Conservation (phyloP, 2,888 invertebrate genomes). For the Erannis defoliaria region DNA sequence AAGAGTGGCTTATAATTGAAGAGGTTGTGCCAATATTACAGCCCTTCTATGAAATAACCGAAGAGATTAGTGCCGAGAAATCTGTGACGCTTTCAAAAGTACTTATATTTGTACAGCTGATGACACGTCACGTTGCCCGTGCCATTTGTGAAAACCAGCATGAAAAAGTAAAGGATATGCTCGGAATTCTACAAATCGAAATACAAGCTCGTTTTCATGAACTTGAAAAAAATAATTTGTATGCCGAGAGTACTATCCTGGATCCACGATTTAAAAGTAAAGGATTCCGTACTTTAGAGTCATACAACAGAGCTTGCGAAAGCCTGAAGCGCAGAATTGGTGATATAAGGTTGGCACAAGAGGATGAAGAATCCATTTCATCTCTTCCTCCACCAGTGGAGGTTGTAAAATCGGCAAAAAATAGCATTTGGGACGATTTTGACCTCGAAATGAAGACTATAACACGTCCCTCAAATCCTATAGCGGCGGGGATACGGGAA, state of each 20-base stretch:
- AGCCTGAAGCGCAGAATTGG: neutral
- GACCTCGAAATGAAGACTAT: too few species aligned
- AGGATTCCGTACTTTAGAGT: neutral
- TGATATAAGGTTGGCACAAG: neutral
- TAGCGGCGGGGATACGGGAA: too few species aligned
- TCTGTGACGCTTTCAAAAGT: neutral
- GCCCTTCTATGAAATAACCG: neutral
- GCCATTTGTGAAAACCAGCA: neutral
- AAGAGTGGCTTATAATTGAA: neutral
- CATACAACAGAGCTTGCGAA: neutral
- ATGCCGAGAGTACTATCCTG: neutral
- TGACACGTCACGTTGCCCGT: neutral
- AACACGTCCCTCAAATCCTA: too few species aligned
- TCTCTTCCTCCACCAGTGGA: too few species aligned
- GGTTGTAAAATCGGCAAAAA: too few species aligned
- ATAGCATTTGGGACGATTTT: too few species aligned
- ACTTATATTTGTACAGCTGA: neutral
- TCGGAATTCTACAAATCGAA: neutral
- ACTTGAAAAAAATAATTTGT: neutral
- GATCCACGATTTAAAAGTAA: neutral
- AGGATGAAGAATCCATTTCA: neutral
- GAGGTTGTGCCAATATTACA: neutral
- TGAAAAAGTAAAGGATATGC: neutral
- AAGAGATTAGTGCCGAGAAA: neutral
- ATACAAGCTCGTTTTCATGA: neutral